Conservation (phyloP, 2,113 vertebrate genomes). For the Macroglossus sobrinus region DNA sequence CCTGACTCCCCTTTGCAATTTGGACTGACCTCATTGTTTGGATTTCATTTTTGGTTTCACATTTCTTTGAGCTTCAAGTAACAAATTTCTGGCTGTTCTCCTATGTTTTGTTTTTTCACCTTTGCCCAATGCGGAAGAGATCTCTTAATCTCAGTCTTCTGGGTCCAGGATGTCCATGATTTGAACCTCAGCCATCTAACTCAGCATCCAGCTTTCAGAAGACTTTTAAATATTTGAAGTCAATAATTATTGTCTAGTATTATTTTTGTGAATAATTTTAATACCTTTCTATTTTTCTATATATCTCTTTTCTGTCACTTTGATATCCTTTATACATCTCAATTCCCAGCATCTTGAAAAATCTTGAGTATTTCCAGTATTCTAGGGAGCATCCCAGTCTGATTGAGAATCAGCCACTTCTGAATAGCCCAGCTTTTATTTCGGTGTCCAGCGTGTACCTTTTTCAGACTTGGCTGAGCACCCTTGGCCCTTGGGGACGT, state of each 20-base stretch:
- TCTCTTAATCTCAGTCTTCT: neutral
- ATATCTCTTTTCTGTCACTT: neutral
- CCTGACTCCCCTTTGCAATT: neutral
- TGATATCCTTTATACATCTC: neutral
- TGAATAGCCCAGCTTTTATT: neutral
- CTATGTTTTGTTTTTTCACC: neutral
- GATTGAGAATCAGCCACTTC: neutral
- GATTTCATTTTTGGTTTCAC: neutral
- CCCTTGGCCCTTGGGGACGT: neutral
- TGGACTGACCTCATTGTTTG: neutral
- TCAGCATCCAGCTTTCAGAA: neutral
- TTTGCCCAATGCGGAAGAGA: neutral
- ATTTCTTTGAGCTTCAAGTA: neutral
- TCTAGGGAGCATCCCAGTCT: neutral
- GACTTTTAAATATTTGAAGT: neutral
- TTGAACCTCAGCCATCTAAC: neutral
- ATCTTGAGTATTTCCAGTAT: neutral
- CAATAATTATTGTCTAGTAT: neutral
- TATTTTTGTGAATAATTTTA: neutral
- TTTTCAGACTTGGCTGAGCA: conserved; percentile 6
- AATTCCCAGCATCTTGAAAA: neutral
- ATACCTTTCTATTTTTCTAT: neutral
- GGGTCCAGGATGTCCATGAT: neutral
- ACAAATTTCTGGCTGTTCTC: neutral
- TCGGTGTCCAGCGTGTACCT: neutral